These are phyloP conservation scores for Steatocranus sp. DNA, from an alignment of 2,797 vertebrate species.

Conservation along the genomic window DNA sequence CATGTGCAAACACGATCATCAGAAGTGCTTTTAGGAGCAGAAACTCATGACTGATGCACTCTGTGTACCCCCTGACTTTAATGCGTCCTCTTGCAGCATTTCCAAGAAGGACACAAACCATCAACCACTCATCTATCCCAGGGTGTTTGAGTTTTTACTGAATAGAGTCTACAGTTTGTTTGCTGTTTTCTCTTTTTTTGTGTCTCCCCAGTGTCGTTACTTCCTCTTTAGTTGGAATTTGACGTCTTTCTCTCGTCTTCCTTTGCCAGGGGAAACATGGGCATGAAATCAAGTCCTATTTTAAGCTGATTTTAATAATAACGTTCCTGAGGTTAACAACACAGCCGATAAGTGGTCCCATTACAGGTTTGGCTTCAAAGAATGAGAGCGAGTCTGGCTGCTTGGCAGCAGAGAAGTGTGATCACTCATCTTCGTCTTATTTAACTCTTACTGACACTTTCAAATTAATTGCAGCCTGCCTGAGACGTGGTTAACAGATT, in stretches of 20 bases:
- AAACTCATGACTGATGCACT: not conserved
- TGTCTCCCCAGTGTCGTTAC: not conserved
- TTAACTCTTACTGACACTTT: constrained; percentile 17
- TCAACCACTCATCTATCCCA: not conserved
- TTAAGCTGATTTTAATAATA: constrained; percentile 30
- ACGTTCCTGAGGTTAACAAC: constrained; percentile 30
- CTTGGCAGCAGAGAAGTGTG: not conserved
- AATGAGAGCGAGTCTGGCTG: not conserved
- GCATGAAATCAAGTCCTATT: constrained; percentile 28
- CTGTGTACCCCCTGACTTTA: not conserved
- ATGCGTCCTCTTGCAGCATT: not conserved
- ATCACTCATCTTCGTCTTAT: constrained; percentile 20
- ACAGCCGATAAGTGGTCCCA: constrained; percentile 5
- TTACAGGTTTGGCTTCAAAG: constrained; percentile 10
- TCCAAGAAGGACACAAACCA: not conserved
- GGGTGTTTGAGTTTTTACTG: not conserved
- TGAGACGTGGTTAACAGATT: not conserved
- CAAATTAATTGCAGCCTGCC: constrained; percentile 8
- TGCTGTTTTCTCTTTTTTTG: not conserved
- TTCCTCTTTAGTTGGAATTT: constrained; percentile 8
- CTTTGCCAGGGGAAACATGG: constrained; percentile 9
- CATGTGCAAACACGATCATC: not conserved
- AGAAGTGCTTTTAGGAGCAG: rapidly evolving
- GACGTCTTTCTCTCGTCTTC: not conserved
- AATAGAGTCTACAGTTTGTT: not conserved